Base-by-base conservation (phyloP, 2,797 vertebrate genomes). In the Chloroceryle inda region DNA sequence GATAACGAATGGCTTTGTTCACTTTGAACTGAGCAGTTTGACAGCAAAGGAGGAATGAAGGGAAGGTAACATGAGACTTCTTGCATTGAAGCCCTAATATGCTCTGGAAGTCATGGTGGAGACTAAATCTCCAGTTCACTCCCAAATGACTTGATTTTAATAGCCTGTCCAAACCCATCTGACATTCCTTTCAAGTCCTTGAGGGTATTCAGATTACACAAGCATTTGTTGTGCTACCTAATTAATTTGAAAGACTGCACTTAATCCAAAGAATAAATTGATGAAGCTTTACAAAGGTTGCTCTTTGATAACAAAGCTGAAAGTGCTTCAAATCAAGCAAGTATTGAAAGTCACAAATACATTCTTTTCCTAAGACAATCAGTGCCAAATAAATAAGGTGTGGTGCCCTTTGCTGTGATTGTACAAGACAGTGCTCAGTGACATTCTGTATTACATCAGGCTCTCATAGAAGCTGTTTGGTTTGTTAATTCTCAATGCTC, bases 71-170 rank as follows among this genome's bases (percentile, higher is more conserved):
- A 27, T 31, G 24, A 84, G 9, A 8, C 4, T n/a, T 58, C 49
- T 85, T 75, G 21, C 22, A 6, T 64, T 47, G 86, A 84, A 74
- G 42, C 20, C 49, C 24, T 76, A 40, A 64, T 37, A 76, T 29
- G 22, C n/a, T 76, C 44, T 50, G 88, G 29, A 89, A 94, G 23
- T 44, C 17, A 8, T 12, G 22, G 58, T 33, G 15, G 38, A 74
- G 61, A 66, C 37, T 90, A 96, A 85, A 49, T 73, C 35, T 88
- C 16, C 50, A 64, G 47, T 68, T 92, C 13, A 11, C 23, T 88
- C 69, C 52, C 29, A 69, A 92, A 76, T 72, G n/a, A 67, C 71
- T 85, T 90, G 35, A 75, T 85, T 94, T 89, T 92, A 92, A 77
- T 89, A 88, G 23, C 45, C 53, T 89, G 37, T 88, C 71, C 80